Percentiles rank a stretch among this genome's conserved stretches.
phyloP scores from a whole-genome alignment of 2,797 vertebrate species.

The Molossus molossus region DNA sequence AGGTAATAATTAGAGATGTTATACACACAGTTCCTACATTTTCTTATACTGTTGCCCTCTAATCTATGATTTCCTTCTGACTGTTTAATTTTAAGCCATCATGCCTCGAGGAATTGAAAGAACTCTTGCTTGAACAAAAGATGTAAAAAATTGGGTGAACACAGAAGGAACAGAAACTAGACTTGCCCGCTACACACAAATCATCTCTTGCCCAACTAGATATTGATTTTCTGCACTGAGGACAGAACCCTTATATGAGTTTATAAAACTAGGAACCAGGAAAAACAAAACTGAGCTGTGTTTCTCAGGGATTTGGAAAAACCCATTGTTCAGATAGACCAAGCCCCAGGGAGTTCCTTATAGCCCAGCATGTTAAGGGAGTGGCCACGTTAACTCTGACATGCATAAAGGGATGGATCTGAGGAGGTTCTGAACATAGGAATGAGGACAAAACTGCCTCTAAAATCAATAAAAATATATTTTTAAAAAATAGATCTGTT shows the following conservation, averaged over 20 bases:
- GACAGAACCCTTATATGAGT: not conserved
- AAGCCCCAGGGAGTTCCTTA: not conserved
- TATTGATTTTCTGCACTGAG: not conserved
- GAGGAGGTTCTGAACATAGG: not conserved
- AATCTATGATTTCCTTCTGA: not conserved
- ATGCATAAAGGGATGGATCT: not conserved
- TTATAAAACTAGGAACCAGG: not conserved
- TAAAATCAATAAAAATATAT: too few relatives aligned
- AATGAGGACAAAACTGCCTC: not conserved
- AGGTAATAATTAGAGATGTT: not conserved
- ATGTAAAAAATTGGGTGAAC: not conserved
- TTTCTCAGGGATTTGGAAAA: not conserved
- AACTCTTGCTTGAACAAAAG: not conserved
- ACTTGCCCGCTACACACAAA: rapidly evolving
- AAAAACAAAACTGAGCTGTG: not conserved
- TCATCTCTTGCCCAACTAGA: not conserved
- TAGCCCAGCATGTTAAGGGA: not conserved
- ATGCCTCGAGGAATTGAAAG: not conserved
- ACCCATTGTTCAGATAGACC: not conserved
- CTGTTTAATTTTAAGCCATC: slow-evolving; percentile 38
- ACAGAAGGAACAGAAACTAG: not conserved
- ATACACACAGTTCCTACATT: not conserved
- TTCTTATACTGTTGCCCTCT: not conserved
- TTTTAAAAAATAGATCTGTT: not conserved
- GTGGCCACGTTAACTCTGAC: not conserved